These are phyloP conservation scores for Tortricodes alternella DNA, from an alignment of 2,888 invertebrate species.

Conservation along the genomic window DNA sequence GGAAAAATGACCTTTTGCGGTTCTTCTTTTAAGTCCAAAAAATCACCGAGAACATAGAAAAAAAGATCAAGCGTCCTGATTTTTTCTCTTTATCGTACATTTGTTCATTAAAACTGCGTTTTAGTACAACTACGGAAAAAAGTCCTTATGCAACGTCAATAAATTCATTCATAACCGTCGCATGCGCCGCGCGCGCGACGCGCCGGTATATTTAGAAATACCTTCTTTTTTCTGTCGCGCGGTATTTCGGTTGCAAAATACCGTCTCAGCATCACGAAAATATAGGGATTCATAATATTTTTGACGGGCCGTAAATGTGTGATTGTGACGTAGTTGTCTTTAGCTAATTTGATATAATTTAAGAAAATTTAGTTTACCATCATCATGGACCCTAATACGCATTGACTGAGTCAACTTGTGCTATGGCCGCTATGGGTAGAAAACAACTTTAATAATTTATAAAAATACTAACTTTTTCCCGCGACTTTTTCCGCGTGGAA, in stretches of 20 bases:
- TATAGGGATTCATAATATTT: slow-evolving; percentile 19
- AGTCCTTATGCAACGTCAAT: slow-evolving; percentile 36
- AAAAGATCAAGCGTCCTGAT: too few species aligned
- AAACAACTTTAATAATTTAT: too few species aligned
- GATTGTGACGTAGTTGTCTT: not conserved
- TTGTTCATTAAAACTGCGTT: not conserved
- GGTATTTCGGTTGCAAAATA: slow-evolving; percentile 69
- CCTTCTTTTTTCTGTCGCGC: slow-evolving; percentile 58
- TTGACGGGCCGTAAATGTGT: slow-evolving; percentile 2
- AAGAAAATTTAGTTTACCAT: too few species aligned
- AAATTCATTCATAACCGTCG: slow-evolving; percentile 56
- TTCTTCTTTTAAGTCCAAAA: too few species aligned
- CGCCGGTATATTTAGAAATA: slow-evolving; percentile 56
- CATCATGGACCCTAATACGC: too few species aligned
- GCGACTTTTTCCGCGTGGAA: too few species aligned
- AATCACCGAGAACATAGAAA: too few species aligned
- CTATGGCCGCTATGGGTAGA: too few species aligned
- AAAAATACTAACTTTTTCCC: too few species aligned
- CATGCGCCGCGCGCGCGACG: slow-evolving; percentile 44
- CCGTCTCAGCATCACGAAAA: slow-evolving; percentile 44
- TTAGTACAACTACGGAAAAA: slow-evolving; percentile 17
- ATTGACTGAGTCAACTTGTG: too few species aligned
- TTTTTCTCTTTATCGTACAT: too few species aligned
- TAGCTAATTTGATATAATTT: not conserved
- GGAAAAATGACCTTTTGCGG: too few species aligned